These are phyloP conservation scores for Crypturellus tataupa DNA, from an alignment of 2,797 vertebrate genomes.

Conservation along the genomic window DNA sequence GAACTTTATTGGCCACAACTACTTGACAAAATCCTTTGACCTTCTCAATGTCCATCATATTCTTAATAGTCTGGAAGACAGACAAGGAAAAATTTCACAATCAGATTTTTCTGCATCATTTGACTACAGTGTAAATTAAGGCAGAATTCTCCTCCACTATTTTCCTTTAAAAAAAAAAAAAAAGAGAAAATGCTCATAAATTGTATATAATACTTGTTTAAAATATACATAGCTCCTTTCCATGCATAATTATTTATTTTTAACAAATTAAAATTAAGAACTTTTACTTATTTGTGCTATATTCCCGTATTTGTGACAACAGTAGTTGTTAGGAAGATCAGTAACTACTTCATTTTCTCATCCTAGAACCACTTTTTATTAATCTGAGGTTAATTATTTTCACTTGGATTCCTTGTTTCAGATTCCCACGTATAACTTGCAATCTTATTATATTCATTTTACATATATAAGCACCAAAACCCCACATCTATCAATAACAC, in stretches of 20 bases:
- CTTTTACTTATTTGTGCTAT: not conserved
- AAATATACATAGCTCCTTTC: not conserved
- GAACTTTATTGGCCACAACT: constrained; percentile 92
- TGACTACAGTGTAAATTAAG: not conserved
- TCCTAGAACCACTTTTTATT: not conserved
- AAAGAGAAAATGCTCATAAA: not conserved
- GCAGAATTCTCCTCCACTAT: not conserved
- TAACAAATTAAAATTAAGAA: not conserved
- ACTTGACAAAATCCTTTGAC: constrained; percentile 99
- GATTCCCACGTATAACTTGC: not conserved
- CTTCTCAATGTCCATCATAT: constrained; percentile 98
- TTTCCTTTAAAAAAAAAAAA: not conserved
- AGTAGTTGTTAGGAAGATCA: not conserved
- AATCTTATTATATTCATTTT: not conserved
- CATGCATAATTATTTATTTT: not conserved
- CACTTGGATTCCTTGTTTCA: not conserved
- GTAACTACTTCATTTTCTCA: not conserved
- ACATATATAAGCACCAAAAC: not conserved
- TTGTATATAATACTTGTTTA: not conserved
- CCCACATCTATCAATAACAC: not conserved
- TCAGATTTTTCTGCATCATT: not conserved
- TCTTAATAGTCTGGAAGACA: constrained; percentile 92
- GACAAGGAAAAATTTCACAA: not conserved
- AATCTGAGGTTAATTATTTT: not conserved
- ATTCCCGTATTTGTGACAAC: not conserved